phyloP scores from a whole-genome alignment of 2,888 invertebrate genomes.

The Ormia ochracea region DNA sequence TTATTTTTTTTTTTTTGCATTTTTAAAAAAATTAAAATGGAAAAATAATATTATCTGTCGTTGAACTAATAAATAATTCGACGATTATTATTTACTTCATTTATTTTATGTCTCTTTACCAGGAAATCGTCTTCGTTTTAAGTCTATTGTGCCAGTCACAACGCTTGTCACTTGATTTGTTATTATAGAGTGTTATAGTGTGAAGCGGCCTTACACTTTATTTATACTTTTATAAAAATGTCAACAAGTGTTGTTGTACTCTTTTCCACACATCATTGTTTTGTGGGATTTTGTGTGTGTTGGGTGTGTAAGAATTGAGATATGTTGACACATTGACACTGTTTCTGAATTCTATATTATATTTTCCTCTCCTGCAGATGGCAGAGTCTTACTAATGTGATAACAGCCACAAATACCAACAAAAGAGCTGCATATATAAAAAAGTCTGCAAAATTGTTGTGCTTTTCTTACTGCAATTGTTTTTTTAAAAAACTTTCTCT shows the following conservation, averaged over 20 bases:
- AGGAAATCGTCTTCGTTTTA: too few relatives aligned
- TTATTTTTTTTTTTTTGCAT: too few relatives aligned
- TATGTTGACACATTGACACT: slow-evolving; percentile 48
- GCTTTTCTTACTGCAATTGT: neutral
- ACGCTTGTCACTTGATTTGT: too few relatives aligned
- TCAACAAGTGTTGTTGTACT: slow-evolving; percentile 47
- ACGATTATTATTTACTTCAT: too few relatives aligned
- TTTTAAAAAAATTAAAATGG: too few relatives aligned
- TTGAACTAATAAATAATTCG: too few relatives aligned
- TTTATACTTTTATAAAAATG: slow-evolving; percentile 31
- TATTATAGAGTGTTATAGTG: too few relatives aligned
- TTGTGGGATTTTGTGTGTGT: neutral
- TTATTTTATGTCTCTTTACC: too few relatives aligned
- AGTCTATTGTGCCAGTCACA: too few relatives aligned
- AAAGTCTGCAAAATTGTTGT: neutral
- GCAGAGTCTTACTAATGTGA: neutral
- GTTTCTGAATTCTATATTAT: slow-evolving; percentile 21
- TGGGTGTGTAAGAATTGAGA: too few relatives aligned
- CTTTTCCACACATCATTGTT: neutral
- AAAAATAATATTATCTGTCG: too few relatives aligned
- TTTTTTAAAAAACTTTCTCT: neutral
- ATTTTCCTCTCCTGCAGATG: neutral
- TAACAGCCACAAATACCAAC: neutral
- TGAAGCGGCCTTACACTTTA: too few relatives aligned
- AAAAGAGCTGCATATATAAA: neutral